Conservation (phyloP, 2,797 vertebrate species). For the Anguilla anguilla region DNA sequence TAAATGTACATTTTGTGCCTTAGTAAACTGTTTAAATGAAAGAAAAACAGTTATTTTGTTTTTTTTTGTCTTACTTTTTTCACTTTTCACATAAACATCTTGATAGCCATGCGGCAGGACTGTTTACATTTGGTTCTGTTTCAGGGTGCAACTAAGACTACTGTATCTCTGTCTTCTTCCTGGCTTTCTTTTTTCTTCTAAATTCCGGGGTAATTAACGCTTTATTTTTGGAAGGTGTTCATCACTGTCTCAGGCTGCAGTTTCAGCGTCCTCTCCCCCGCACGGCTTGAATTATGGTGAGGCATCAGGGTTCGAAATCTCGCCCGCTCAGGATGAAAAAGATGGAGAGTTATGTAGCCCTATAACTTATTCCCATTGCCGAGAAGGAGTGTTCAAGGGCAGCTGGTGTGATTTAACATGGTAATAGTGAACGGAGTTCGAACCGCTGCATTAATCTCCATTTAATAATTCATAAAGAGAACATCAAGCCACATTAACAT, state of each 20-base stretch:
- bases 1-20: neutral
- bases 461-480: slow-evolving; percentile 29
- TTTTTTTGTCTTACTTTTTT: no score
- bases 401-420: slow-evolving; percentile 11
- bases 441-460: slow-evolving; percentile 2
- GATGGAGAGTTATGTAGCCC: neutral
- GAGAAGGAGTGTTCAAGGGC: slow-evolving; percentile 14
- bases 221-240: slow-evolving; percentile 46
- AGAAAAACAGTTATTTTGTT: no score
- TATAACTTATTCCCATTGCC: slow-evolving; percentile 5
- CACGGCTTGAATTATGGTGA: slow-evolving; percentile 45
- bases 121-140: slow-evolving; percentile 30
- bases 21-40: slow-evolving; percentile 3
- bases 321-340: neutral
- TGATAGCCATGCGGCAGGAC: slow-evolving; percentile 6
- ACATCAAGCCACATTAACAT: slow-evolving; percentile 18
- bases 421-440: neutral
- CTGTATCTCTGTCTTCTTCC: slow-evolving; percentile 32
- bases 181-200: neutral
- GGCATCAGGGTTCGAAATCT: neutral
- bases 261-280: slow-evolving; percentile 48
- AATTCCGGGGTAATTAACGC: slow-evolving; percentile 45
- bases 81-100: neutral
- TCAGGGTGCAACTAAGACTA: slow-evolving; percentile 25
- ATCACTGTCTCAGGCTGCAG: slow-evolving; percentile 45